These are phyloP conservation scores for Muscina levida DNA, from an alignment of 2,888 invertebrate species.

Conservation along the genomic window DNA sequence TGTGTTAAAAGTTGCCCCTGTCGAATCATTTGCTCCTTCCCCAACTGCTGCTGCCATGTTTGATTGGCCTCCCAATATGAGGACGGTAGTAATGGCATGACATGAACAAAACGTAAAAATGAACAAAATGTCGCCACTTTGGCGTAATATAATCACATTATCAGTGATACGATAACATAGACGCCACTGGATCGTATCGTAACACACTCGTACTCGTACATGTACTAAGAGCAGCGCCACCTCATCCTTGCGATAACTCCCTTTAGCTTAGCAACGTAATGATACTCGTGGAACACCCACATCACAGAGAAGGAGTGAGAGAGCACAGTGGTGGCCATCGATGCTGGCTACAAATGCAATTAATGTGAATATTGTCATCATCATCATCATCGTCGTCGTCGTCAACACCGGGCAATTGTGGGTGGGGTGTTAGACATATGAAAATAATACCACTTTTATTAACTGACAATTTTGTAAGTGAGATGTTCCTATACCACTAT, in stretches of 20 bases:
- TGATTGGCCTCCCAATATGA: constrained; percentile 66
- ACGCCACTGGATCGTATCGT: constrained; percentile 53
- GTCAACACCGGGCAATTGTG: not conserved
- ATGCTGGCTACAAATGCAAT: constrained; percentile 53
- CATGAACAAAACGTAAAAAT: constrained; percentile 16
- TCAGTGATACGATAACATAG: constrained; percentile 56
- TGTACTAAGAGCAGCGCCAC: not conserved
- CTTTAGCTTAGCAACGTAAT: not conserved
- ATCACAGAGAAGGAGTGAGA: not conserved
- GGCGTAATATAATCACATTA: constrained; percentile 65
- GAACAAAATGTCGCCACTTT: constrained; percentile 64
- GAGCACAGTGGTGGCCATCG: constrained; percentile 21
- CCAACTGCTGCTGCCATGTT: constrained; percentile 47
- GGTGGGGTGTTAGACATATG: not conserved
- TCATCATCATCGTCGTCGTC: constrained; percentile 12
- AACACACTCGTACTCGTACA: constrained; percentile 18
- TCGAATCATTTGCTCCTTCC: constrained; percentile 41
- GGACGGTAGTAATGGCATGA: constrained; percentile 38
- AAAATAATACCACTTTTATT: constrained; percentile 45
- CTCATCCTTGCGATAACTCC: not conserved
- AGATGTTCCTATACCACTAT: constrained; percentile 21
- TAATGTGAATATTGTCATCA: constrained; percentile 51
- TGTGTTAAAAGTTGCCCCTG: constrained; percentile 22
- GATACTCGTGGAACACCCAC: not conserved
- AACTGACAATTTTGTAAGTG: constrained; percentile 46